These are phyloP conservation scores for Lasiommata megera DNA, from an alignment of 2,888 invertebrate species.

Conservation along the genomic window DNA sequence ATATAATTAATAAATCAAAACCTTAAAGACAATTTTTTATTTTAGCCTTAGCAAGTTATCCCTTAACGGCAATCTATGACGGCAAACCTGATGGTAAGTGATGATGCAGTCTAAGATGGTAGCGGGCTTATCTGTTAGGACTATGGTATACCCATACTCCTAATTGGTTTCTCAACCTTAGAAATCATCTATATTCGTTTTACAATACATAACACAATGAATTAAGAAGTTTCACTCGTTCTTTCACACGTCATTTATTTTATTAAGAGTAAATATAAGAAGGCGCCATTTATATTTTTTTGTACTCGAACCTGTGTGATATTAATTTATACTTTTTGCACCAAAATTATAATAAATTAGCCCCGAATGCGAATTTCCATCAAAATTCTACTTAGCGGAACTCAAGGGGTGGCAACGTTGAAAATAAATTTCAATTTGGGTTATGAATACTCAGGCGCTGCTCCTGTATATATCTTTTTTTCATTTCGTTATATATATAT, in stretches of 20 bases:
- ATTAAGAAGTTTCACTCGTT: not conserved
- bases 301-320: slow-evolving; percentile 14
- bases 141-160: no score
- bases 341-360: slow-evolving; percentile 50
- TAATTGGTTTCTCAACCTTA: no score
- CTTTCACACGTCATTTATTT: not conserved
- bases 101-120: no score
- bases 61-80: no score
- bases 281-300: slow-evolving; percentile 3
- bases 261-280: not conserved
- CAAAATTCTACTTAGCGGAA: slow-evolving; percentile 73
- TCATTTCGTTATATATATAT: slow-evolving; percentile 12
- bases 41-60: no score
- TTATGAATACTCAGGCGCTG: slow-evolving; percentile 42
- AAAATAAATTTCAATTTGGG: slow-evolving; percentile 73
- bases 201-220: no score
- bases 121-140: no score
- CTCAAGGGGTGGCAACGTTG: slow-evolving; percentile 67
- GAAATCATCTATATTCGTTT: no score
- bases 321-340: slow-evolving; percentile 29
- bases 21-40: no score
- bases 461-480: slow-evolving; percentile 25
- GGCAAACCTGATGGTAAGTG: no score
- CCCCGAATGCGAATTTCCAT: slow-evolving; percentile 68
- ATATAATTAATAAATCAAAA: no score